Evolutionary conservation across 1,140 invertebrate species (phyloP), one percentile per base, ranked within the genome.

Genomic region (Papilio machaon): DNA sequence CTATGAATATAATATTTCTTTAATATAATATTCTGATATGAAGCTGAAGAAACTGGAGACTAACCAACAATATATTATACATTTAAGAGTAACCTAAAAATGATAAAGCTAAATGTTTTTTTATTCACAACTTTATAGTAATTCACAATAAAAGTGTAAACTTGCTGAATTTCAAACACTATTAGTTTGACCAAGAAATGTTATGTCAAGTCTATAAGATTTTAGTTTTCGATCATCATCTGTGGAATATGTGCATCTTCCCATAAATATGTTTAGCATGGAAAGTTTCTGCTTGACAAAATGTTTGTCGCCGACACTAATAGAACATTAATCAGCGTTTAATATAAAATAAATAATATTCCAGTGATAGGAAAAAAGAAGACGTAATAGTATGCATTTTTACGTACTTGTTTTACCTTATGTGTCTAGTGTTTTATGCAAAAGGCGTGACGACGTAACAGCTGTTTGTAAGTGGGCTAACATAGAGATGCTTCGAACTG

Each of bases 11-110:
- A 91, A 83, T 95, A 95, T 84, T 94, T 91, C 83, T 95, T 95
- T 84, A 95, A 87, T 88, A 91, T 91, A 87, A 92, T 95, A 87
- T 95, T 95, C 85, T 96, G 95, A 86, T 92, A 95, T 79, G 95
- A 94, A 85, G 94, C 95, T 76, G 95, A 95, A 83, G 96, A 95
- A 85, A 96, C 95, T 88, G 96, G 95, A 88, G 96, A 96, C 89
- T 13, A 79, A 35, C 11, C 10, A 67, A 67, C 23, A 67, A 30
- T 35, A 35, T 67, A 67, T 35, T 67, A 67, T 67, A 35, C 60
- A 58, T 64, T 35, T 67, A 13, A 67, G 11, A 67, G 6, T 67
- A 23, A 64, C 19, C 9, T 43, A 17, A 1, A 17, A 30, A 64
- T 64, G 19, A 11, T 64, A 64, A 30, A 30, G 19, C 19, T 13